Percentiles rank a stretch among this genome's conserved stretches.
Conservation (phyloP, 1,140 invertebrate species). For the Eriocheir sinensis region DNA sequence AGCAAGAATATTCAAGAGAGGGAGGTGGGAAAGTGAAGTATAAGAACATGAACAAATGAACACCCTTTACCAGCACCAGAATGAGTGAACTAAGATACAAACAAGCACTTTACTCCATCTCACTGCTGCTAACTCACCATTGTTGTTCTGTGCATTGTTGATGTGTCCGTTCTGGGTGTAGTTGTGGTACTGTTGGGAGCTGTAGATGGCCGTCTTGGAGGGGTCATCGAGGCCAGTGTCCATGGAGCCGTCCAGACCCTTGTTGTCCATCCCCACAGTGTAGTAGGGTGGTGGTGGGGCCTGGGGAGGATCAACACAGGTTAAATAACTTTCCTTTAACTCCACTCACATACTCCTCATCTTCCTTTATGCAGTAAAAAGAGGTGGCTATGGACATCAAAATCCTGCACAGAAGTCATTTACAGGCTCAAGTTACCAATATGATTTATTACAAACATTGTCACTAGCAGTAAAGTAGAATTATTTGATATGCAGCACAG, state of each 20-base stretch:
- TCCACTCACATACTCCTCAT: conserved; percentile 83
- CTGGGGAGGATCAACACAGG: background rate
- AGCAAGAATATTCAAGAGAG: too few relatives aligned
- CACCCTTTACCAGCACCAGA: too few relatives aligned
- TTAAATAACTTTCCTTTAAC: conserved; percentile 82
- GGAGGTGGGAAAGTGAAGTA: too few relatives aligned
- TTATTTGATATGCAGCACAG: too few relatives aligned
- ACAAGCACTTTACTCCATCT: too few relatives aligned
- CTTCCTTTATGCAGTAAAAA: conserved; percentile 86
- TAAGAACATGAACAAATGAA: too few relatives aligned
- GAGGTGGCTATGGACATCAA: conserved; percentile 67
- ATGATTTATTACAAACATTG: too few relatives aligned
- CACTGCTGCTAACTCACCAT: conserved; percentile 40
- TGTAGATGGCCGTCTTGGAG: conserved; percentile 88
- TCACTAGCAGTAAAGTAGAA: too few relatives aligned
- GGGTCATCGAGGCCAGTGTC: conserved; percentile 87
- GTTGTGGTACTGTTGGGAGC: conserved; percentile 75
- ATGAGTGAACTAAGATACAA: too few relatives aligned
- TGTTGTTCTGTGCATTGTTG: conserved; percentile 68
- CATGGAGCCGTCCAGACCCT: conserved; percentile 81
- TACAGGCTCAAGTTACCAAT: too few relatives aligned
- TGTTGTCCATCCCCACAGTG: conserved; percentile 93
- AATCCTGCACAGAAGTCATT: conserved; percentile 50
- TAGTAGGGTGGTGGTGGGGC: conserved; percentile 91
- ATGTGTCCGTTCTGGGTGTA: conserved; percentile 68